phyloP scores from a whole-genome alignment of 2,888 invertebrate species.

The Drosophila conformis region DNA sequence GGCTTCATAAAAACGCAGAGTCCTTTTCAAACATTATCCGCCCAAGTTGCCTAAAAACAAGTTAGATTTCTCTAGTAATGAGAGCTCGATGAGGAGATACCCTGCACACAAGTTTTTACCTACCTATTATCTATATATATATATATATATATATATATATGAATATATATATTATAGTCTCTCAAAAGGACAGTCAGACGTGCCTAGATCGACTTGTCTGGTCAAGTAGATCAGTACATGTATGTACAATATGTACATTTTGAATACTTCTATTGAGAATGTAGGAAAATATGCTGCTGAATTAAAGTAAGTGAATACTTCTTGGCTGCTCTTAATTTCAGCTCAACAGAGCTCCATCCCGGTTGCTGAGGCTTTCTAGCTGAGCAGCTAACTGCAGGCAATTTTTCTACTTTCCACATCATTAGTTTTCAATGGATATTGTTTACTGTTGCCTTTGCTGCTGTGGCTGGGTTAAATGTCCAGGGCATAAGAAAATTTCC shows the following conservation, averaged over 20 bases:
- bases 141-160: background rate
- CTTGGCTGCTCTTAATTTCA: conserved; percentile 30
- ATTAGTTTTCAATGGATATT: conserved; percentile 80
- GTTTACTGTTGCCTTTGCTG: conserved; percentile 26
- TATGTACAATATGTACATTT: background rate
- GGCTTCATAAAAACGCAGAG: background rate
- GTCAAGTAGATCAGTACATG: background rate
- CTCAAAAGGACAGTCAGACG: background rate
- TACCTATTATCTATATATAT: too few species aligned
- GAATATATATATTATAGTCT: background rate
- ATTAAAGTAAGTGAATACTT: conserved; percentile 18
- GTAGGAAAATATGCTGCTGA: background rate
- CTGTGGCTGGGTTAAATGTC: conserved; percentile 57
- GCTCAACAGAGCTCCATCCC: background rate
- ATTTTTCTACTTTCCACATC: conserved; percentile 79
- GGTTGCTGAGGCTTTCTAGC: background rate
- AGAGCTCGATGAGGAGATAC: background rate
- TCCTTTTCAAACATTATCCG: background rate
- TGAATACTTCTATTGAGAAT: background rate
- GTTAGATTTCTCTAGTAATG: background rate
- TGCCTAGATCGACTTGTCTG: background rate
- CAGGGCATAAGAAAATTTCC: conserved; percentile 45
- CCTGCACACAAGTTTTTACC: background rate
- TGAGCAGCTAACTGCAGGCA: conserved; percentile 65
- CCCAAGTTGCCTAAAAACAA: background rate